phyloP scores from a whole-genome alignment of 2,113 vertebrate species.

The Syrrhaptes paradoxus region DNA sequence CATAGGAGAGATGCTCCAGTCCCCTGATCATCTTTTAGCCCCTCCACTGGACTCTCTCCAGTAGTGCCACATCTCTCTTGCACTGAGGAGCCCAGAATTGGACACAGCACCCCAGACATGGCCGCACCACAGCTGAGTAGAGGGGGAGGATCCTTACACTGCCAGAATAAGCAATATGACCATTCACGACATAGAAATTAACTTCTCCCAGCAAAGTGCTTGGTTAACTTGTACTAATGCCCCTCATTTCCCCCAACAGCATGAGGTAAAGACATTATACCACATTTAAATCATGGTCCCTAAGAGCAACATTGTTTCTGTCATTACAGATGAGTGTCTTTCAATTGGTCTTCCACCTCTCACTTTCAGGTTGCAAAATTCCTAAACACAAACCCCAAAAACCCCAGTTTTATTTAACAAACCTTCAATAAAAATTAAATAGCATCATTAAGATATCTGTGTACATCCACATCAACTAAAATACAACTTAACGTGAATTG shows the following conservation, averaged over 20 bases:
- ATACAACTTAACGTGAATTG: not conserved
- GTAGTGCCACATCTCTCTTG: too few relatives aligned
- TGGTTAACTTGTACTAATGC: not conserved
- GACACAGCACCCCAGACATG: too few relatives aligned
- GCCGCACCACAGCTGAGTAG: too few relatives aligned
- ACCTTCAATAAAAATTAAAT: not conserved
- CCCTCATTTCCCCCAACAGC: not conserved
- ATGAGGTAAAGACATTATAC: fast-evolving
- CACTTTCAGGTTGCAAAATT: not conserved
- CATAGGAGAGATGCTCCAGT: too few relatives aligned
- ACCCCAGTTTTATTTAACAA: not conserved
- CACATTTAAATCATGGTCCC: not conserved
- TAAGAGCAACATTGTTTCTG: not conserved
- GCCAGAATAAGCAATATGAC: not conserved
- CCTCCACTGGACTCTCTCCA: too few relatives aligned
- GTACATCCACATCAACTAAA: not conserved
- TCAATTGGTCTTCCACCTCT: not conserved
- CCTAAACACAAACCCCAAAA: not conserved
- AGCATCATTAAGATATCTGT: not conserved
- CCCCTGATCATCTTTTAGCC: too few relatives aligned
- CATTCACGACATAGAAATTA: not conserved
- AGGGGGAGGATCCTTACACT: not conserved
- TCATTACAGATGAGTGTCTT: not conserved
- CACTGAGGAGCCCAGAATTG: too few relatives aligned
- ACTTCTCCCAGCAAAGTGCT: not conserved